Conservation (phyloP, 2,888 invertebrate genomes). For the Cylloceria caligata region DNA sequence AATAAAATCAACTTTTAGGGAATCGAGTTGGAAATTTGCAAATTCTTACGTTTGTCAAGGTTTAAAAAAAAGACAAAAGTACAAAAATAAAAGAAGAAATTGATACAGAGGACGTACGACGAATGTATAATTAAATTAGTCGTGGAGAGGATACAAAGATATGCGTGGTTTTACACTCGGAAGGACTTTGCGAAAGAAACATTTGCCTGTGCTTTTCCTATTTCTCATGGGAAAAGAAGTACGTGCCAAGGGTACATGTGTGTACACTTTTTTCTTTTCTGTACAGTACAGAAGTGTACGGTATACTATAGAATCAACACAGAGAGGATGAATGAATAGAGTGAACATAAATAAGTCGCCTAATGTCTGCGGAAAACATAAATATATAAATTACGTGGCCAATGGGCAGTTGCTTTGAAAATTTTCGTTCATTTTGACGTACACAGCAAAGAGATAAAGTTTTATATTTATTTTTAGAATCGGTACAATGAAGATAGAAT, state of each 20-base stretch:
- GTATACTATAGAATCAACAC: not conserved
- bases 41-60: not conserved
- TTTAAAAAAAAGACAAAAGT: not conserved
- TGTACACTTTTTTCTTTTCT: not conserved
- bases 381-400: conserved; percentile 9
- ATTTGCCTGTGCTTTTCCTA: conserved; percentile 50
- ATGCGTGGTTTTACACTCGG: not conserved
- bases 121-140: conserved; percentile 53
- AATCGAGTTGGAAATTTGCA: not conserved
- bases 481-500: not conserved
- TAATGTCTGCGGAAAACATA: not conserved
- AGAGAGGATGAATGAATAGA: not conserved
- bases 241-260: not conserved
- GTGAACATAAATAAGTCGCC: conserved; percentile 16
- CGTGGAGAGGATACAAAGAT: conserved; percentile 1
- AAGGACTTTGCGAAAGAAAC: conserved; percentile 35
- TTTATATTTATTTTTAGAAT: no score
- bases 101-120: not conserved
- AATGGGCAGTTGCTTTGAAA: no score
- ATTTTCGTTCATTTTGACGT: not conserved
- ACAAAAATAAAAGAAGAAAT: not conserved
- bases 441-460: not conserved
- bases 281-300: not conserved
- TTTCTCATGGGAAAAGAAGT: conserved; percentile 20
- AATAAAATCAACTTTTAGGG: no score